These are phyloP conservation scores for Urophycis tenuis DNA, from an alignment of 2,797 vertebrate species.

Conservation along the genomic window DNA sequence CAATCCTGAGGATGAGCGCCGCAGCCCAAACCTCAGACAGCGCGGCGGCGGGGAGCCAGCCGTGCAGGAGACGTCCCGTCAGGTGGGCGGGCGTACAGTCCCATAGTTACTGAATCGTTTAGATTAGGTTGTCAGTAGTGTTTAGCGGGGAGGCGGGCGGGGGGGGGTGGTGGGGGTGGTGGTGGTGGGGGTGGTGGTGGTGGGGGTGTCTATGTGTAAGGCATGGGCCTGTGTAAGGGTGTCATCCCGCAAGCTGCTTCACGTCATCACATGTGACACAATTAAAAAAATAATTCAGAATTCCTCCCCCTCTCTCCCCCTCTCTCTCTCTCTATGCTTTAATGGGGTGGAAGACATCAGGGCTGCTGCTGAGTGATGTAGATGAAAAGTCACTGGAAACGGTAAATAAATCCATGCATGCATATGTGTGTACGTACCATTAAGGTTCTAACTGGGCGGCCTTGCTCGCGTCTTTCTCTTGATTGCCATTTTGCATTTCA, in stretches of 20 bases:
- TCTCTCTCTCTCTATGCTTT: conserved; percentile 19
- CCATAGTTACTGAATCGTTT: conserved; percentile 74
- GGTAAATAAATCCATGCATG: neutral
- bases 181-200: too few species aligned
- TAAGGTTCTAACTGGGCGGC: neutral
- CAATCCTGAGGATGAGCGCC: conserved; percentile 67
- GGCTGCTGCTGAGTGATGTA: neutral
- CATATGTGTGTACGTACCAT: neutral
- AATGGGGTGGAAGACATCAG: conserved; percentile 19
- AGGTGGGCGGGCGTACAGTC: conserved; percentile 58
- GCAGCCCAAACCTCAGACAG: conserved; percentile 65
- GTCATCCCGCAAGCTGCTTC: conserved; percentile 62
- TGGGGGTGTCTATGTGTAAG: neutral
- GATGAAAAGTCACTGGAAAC: neutral
- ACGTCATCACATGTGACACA: conserved; percentile 61
- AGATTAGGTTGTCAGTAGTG: conserved; percentile 72
- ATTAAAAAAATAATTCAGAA: conserved; percentile 64
- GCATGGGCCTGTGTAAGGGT: conserved; percentile 40
- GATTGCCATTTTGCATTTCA: neutral
- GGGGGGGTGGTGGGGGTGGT: too few species aligned
- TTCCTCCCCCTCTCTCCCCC: conserved; percentile 40
- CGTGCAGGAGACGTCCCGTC: conserved; percentile 70
- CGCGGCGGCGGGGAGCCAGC: conserved; percentile 57
- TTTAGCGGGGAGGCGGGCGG: conserved; percentile 58
- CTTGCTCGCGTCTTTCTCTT: neutral